phyloP scores from a whole-genome alignment of 2,113 vertebrate species.

The Alethe castanea region DNA sequence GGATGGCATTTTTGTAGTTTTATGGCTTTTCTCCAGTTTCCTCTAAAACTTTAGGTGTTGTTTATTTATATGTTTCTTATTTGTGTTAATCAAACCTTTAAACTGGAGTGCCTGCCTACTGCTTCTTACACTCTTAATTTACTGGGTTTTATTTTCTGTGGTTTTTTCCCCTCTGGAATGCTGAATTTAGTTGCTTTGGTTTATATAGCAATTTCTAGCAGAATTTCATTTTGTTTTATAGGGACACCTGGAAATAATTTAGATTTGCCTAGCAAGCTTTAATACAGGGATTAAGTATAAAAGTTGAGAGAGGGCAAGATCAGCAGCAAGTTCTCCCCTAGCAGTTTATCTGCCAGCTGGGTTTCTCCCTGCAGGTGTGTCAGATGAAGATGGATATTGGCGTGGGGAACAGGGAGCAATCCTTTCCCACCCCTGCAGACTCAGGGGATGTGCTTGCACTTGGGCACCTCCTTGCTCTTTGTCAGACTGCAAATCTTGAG shows the following conservation, averaged over 20 bases:
- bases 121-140: background rate
- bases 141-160: background rate
- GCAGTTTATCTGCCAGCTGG: background rate
- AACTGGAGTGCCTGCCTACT: background rate
- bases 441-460: background rate
- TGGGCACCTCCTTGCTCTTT: background rate
- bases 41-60: slow-evolving; percentile 1
- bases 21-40: background rate
- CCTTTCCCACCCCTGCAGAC: background rate
- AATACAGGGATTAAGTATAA: background rate
- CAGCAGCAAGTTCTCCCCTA: background rate
- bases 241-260: slow-evolving; percentile 19
- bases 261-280: background rate
- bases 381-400: background rate
- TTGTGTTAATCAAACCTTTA: background rate
- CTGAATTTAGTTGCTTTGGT: slow-evolving; percentile 18
- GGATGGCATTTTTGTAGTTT: background rate
- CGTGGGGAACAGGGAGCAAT: background rate
- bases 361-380: background rate
- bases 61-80: background rate
- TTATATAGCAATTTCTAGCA: slow-evolving; percentile 47
- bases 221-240: background rate
- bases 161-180: background rate
- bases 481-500: background rate
- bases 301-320: background rate